Evolutionary conservation across 1,140 invertebrate species (phyloP).

Genomic region (Phocides pigmalion): DNA sequence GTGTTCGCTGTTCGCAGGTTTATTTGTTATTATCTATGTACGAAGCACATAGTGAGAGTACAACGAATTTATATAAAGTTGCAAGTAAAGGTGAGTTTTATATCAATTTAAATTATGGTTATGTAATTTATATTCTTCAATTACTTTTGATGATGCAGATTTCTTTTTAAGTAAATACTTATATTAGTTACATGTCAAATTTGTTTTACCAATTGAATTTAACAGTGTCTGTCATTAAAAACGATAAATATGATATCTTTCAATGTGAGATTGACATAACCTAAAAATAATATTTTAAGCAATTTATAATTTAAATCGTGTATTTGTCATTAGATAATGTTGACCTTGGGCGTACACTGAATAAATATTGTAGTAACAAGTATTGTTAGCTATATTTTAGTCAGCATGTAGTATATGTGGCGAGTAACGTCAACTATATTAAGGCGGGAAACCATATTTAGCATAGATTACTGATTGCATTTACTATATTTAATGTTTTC

Average conservation of each 20-base stretch:
- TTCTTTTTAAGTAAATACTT: background rate
- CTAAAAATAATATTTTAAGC: slow-evolving; percentile 17
- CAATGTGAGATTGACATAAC: slow-evolving; percentile 17
- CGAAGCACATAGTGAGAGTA: slow-evolving; percentile 40
- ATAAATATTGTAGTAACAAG: background rate
- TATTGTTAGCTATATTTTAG: slow-evolving; percentile 1
- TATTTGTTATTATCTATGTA: slow-evolving; percentile 43
- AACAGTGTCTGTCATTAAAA: background rate
- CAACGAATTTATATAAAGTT: slow-evolving; percentile 8
- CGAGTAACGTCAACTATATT: slow-evolving; percentile 11
- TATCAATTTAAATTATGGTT: slow-evolving; percentile 44
- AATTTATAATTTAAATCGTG: background rate
- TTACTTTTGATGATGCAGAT: slow-evolving; percentile 42
- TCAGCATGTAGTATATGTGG: slow-evolving; percentile 4
- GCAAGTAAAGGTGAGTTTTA: slow-evolving; percentile 60
- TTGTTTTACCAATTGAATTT: background rate
- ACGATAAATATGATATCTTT: background rate
- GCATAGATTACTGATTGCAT: background rate
- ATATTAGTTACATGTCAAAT: background rate
- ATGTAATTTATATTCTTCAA: slow-evolving; percentile 56
- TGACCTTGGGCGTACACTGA: background rate
- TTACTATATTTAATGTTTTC: background rate
- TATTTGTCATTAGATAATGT: background rate
- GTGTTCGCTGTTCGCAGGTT: slow-evolving; percentile 38
- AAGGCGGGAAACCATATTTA: slow-evolving; percentile 50